phyloP scores from a whole-genome alignment of 2,797 vertebrate species.

The Sebastes miniatus region DNA sequence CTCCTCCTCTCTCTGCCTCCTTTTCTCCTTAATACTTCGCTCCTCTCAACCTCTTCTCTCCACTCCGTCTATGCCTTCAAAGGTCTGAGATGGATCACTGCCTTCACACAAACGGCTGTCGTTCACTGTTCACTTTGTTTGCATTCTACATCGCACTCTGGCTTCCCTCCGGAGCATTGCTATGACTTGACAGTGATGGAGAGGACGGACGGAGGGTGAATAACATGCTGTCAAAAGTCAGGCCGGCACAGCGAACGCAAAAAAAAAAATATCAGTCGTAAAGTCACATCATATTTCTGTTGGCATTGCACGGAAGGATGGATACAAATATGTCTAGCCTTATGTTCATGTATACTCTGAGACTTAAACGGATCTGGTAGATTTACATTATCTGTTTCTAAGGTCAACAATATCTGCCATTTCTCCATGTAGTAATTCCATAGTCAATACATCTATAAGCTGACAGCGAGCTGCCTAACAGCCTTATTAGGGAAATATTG shows the following conservation, averaged over 20 bases:
- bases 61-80: background rate
- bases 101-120: conserved; percentile 2
- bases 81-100: conserved; percentile 16
- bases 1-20: background rate
- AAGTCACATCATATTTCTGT: background rate
- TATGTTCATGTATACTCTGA: background rate
- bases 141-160: background rate
- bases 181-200: conserved; percentile 55
- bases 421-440: background rate
- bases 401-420: background rate
- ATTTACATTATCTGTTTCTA: background rate
- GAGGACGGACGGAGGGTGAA: conserved; percentile 31
- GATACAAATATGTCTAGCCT: background rate
- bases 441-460: background rate
- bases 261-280: background rate
- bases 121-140: conserved; percentile 33
- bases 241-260: background rate
- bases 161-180: conserved; percentile 7
- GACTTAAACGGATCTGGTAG: background rate
- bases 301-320: background rate
- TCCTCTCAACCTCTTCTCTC: background rate
- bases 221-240: conserved; percentile 38
- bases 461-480: background rate
- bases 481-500: background rate
- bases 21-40: background rate